phyloP scores from a whole-genome alignment of 1,140 invertebrate species.

The Tribolium madens region DNA sequence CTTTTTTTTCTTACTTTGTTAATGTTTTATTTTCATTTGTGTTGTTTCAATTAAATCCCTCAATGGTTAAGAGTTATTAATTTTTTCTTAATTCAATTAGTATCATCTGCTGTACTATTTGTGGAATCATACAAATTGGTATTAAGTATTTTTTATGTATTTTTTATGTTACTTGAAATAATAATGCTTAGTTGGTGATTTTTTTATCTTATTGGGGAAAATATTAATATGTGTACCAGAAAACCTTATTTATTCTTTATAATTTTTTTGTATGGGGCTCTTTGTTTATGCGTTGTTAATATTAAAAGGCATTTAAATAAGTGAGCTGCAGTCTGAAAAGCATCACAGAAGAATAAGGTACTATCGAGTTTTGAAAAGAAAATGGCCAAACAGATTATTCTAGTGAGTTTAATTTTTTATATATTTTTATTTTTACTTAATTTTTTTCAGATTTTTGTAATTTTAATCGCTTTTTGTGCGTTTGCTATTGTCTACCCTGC shows the following conservation, averaged over 20 bases:
- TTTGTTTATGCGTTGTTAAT: conserved; percentile 9
- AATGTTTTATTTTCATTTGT: too few relatives aligned
- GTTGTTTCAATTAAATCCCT: too few relatives aligned
- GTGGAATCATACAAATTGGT: too few relatives aligned
- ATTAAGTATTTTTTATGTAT: too few relatives aligned
- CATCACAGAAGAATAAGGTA: not conserved
- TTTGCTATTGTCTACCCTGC: not conserved
- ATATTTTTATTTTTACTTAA: not conserved
- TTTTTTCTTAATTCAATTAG: too few relatives aligned
- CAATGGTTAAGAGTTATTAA: too few relatives aligned
- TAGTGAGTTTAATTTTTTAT: conserved; percentile 6
- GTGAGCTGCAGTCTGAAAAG: conserved; percentile 2
- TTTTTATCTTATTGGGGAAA: conserved; percentile 1
- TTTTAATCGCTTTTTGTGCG: not conserved
- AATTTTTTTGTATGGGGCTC: too few relatives aligned
- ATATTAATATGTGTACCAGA: not conserved
- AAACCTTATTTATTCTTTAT: too few relatives aligned
- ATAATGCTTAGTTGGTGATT: not conserved
- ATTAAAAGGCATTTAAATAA: conserved; percentile 14
- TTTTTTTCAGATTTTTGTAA: not conserved
- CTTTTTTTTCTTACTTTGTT: too few relatives aligned
- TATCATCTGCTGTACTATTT: too few relatives aligned
- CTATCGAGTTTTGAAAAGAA: not conserved
- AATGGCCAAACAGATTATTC: not conserved
- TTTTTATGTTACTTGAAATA: too few relatives aligned